These are phyloP conservation scores for Drosophila parabipectinata DNA, from an alignment of 1,140 invertebrate species.

Conservation along the genomic window DNA sequence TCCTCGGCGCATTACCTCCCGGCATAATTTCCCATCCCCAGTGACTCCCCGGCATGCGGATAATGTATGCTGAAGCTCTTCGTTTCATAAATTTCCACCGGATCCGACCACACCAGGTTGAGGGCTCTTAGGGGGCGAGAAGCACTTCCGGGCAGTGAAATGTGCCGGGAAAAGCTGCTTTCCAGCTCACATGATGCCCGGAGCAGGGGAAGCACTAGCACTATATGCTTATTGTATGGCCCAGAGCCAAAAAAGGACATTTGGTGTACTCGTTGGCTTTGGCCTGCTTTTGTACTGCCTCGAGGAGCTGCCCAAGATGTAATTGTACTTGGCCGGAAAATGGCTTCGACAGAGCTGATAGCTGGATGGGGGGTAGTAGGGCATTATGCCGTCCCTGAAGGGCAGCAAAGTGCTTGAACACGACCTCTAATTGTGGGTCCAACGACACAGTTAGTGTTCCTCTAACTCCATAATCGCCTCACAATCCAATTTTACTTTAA, in stretches of 20 bases:
- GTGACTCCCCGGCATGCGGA: constrained; percentile 33
- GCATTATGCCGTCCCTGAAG: not conserved
- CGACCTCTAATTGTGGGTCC: not conserved
- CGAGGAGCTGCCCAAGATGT: constrained; percentile 30
- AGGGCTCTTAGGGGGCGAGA: constrained; percentile 31
- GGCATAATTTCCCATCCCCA: constrained; percentile 37
- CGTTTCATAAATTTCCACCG: constrained; percentile 37
- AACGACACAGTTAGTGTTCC: not conserved
- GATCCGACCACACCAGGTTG: constrained; percentile 18
- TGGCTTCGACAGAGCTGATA: constrained; percentile 12
- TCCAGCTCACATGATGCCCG: constrained; percentile 14
- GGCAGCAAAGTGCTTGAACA: not conserved
- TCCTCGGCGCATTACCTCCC: constrained; percentile 21
- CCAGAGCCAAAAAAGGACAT: constrained; percentile 19
- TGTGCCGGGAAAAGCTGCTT: constrained; percentile 21
- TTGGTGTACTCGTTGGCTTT: constrained; percentile 7
- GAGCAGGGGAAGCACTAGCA: not conserved
- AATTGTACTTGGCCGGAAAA: constrained; percentile 43
- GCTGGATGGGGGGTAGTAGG: too few relatives aligned
- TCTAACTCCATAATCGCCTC: not conserved
- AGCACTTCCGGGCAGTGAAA: constrained; percentile 40
- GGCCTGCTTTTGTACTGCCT: constrained; percentile 15
- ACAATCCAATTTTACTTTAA: constrained; percentile 20
- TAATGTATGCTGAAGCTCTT: constrained; percentile 41
- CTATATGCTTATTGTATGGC: constrained; percentile 48